A percentile compares a stretch with the other conserved stretches of the same genome.
Evolutionary conservation across 2,113 vertebrate species (phyloP).

Genomic region (Anarrhichthys ocellatus): DNA sequence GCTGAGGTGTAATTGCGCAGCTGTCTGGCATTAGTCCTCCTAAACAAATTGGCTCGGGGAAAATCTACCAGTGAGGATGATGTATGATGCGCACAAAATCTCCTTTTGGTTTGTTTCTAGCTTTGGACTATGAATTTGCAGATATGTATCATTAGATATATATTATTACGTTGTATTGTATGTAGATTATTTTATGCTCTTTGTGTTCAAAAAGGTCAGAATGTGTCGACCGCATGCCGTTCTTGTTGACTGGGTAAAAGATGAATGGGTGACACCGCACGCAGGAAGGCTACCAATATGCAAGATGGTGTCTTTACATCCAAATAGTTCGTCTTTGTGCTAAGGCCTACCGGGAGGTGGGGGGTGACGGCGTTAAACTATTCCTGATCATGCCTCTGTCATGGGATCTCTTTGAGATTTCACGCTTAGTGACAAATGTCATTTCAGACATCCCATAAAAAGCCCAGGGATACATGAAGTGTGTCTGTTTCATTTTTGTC

Average conservation of each 20-base stretch:
- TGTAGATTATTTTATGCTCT: background rate
- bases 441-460: constrained; percentile 4
- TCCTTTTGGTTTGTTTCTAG: background rate
- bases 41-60: constrained; percentile 54
- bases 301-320: constrained; percentile 48
- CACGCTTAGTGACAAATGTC: constrained; percentile 55
- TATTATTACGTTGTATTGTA: background rate
- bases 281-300: constrained; percentile 43
- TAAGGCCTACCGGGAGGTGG: constrained; percentile 9
- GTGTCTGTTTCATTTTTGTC: too few relatives aligned
- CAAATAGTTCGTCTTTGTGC: constrained; percentile 37
- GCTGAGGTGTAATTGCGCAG: constrained; percentile 72
- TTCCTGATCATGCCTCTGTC: constrained; percentile 60
- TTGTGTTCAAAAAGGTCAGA: constrained; percentile 27
- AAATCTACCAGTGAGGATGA: constrained; percentile 34
- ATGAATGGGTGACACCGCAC: background rate
- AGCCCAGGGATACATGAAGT: too few relatives aligned
- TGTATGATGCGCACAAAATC: constrained; percentile 15
- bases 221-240: background rate
- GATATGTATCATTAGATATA: background rate
- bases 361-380: constrained; percentile 38
- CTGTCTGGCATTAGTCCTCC: constrained; percentile 69
- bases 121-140: background rate
- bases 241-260: background rate
- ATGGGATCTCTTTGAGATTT: constrained; percentile 66